phyloP scores from a whole-genome alignment of 2,113 vertebrate genomes.

The Psilopsiagon aymara region DNA sequence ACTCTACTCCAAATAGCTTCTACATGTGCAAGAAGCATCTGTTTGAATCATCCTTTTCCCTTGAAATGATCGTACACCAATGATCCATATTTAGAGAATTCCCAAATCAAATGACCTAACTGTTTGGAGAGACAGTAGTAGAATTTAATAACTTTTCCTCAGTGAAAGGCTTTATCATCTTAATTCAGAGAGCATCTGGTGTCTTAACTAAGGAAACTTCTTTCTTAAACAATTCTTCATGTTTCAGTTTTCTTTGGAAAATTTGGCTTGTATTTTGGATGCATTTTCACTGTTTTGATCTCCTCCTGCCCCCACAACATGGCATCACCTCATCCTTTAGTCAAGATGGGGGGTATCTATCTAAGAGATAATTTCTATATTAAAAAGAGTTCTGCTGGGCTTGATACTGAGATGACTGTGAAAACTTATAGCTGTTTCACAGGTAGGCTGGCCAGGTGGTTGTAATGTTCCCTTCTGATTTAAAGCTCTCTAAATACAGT shows the following conservation, averaged over 20 bases:
- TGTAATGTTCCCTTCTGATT: rapidly evolving
- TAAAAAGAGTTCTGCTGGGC: background rate
- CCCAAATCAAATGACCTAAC: slow-evolving; percentile 40
- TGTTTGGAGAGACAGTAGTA: slow-evolving; percentile 2
- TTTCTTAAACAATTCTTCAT: background rate
- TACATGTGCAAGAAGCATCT: slow-evolving; percentile 53
- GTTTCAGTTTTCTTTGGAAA: background rate
- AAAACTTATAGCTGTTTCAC: background rate
- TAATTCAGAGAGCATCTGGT: background rate
- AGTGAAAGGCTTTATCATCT: background rate
- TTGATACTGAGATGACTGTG: rapidly evolving
- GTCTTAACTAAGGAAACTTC: background rate
- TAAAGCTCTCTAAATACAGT: background rate
- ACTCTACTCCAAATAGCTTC: slow-evolving; percentile 37
- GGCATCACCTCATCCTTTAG: background rate
- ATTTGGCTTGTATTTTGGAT: background rate
- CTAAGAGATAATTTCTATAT: background rate
- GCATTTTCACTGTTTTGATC: background rate
- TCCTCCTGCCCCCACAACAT: background rate
- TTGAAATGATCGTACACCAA: background rate
- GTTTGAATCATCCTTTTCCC: slow-evolving; percentile 30
- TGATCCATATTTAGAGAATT: slow-evolving; percentile 31
- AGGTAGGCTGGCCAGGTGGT: background rate
- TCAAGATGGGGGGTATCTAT: background rate
- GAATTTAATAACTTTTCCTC: background rate